A percentile compares a stretch with the other conserved stretches of the same genome.
Conservation (phyloP, 2,888 invertebrate species). For the Hartigia nigra region DNA sequence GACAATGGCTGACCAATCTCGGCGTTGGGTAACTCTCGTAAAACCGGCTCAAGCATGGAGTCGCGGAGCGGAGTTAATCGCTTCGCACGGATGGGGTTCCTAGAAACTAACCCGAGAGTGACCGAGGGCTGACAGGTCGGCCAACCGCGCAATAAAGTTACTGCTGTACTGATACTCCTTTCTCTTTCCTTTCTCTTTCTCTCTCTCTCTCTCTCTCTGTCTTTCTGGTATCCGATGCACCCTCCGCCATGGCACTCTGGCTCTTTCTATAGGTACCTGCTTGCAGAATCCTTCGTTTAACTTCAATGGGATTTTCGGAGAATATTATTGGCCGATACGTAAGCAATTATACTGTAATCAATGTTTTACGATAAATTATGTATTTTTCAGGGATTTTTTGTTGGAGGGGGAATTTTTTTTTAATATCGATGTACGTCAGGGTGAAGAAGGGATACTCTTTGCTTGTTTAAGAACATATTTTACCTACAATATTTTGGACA, state of each 20-base stretch:
- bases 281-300: neutral
- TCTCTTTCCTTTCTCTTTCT: neutral
- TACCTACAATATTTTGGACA: neutral
- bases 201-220: neutral
- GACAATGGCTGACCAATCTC: slow-evolving; percentile 12
- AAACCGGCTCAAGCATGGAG: slow-evolving; percentile 6
- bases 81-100: slow-evolving; percentile 13
- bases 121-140: slow-evolving; percentile 12
- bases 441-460: neutral
- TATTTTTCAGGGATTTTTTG: neutral
- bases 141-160: slow-evolving; percentile 16
- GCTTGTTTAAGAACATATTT: neutral
- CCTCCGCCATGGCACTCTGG: neutral
- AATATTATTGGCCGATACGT: neutral
- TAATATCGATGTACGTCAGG: no score
- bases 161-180: neutral
- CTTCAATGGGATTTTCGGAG: neutral
- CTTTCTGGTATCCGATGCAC: neutral
- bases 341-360: neutral
- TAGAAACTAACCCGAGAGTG: slow-evolving; percentile 10
- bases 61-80: slow-evolving; percentile 21
- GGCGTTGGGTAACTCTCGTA: slow-evolving; percentile 18
- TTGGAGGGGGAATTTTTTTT: no score
- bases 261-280: neutral
- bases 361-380: no score